Percentiles rank a stretch among this genome's conserved stretches.
These are phyloP conservation scores for Cepaea nemoralis DNA, from an alignment of 1,140 invertebrate species.

Conservation along the genomic window DNA sequence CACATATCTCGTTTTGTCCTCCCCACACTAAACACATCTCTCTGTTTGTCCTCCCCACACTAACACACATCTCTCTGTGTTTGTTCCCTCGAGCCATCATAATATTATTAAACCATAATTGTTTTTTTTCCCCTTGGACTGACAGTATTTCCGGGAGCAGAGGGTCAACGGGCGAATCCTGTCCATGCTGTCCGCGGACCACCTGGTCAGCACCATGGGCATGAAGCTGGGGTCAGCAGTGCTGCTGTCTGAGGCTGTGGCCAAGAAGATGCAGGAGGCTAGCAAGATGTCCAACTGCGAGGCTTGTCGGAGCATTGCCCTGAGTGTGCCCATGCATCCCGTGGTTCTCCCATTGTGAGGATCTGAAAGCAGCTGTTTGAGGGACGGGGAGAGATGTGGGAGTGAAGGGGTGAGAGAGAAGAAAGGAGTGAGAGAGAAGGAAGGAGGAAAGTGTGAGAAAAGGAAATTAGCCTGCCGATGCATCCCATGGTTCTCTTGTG, in stretches of 20 bases:
- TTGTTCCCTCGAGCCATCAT: no score
- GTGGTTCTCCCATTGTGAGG: slow-evolving; percentile 3
- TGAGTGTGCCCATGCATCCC: slow-evolving; percentile 6
- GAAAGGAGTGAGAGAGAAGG: no score
- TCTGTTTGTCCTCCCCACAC: no score
- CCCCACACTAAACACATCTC: no score
- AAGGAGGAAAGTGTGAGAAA: no score
- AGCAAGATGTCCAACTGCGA: slow-evolving; percentile 49
- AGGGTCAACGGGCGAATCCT: slow-evolving; percentile 90
- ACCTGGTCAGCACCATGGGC: slow-evolving; percentile 88
- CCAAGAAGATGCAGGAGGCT: slow-evolving; percentile 72
- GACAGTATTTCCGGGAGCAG: slow-evolving; percentile 92
- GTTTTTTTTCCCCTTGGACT: slow-evolving; percentile 57
- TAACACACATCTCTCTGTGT: no score
- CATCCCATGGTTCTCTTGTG: no score
- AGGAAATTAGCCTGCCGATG: not conserved
- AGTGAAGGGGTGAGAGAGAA: not conserved
- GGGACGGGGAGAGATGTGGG: not conserved
- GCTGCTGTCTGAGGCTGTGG: slow-evolving; percentile 85
- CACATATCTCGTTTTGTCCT: no score
- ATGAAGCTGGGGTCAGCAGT: slow-evolving; percentile 95
- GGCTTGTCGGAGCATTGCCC: slow-evolving; percentile 47
- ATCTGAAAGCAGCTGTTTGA: not conserved
- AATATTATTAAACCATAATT: no score
- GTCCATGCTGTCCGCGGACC: slow-evolving; percentile 89